A percentile compares a stretch with the other conserved stretches of the same genome.
phyloP scores from a whole-genome alignment of 2,888 invertebrate genomes.

The Xanthorhoe designata region DNA sequence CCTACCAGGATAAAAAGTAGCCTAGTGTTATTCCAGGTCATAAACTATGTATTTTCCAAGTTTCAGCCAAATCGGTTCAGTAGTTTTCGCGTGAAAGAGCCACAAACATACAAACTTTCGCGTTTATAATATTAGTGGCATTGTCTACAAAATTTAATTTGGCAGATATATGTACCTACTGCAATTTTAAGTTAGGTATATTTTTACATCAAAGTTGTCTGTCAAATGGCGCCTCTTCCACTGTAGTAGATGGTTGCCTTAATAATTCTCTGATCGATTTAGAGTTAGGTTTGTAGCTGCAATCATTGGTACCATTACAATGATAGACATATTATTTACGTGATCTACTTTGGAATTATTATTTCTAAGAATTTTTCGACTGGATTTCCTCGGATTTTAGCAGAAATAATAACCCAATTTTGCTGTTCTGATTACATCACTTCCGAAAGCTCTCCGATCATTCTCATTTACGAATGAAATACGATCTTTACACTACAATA shows the following conservation, averaged over 20 bases:
- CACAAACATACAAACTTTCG: no score
- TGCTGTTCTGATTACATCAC: background rate
- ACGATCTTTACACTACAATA: background rate
- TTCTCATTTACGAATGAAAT: background rate
- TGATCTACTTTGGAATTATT: background rate
- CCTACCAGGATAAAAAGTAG: no score
- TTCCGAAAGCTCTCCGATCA: background rate
- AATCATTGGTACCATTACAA: background rate
- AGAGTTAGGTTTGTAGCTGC: background rate
- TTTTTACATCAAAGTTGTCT: no score
- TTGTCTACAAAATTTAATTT: no score
- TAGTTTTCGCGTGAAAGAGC: no score
- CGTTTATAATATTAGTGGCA: no score
- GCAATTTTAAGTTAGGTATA: no score
- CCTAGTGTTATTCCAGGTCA: no score
- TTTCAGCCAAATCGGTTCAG: no score
- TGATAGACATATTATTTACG: slow-evolving; percentile 3
- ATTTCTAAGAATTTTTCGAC: background rate
- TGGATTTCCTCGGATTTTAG: background rate
- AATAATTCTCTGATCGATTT: background rate
- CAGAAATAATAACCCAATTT: background rate
- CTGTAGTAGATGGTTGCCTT: background rate
- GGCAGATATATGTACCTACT: no score
- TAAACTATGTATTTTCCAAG: no score
- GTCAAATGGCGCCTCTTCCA: no score